Percentiles rank a stretch among this genome's conserved stretches.
phyloP scores from a whole-genome alignment of 2,797 vertebrate genomes.

The Micromesistius poutassou region DNA sequence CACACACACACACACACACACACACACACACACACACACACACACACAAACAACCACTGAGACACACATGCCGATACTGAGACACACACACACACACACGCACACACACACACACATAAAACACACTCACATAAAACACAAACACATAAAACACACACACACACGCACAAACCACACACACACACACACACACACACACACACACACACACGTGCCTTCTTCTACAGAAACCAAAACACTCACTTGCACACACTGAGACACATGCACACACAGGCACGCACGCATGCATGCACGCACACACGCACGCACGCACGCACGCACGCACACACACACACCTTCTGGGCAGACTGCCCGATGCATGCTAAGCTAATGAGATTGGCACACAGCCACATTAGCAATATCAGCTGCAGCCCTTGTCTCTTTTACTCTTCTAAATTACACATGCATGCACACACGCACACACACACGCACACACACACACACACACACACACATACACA shows the following conservation, averaged over 20 bases:
- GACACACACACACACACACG: constrained; percentile 1
- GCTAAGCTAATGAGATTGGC: constrained; percentile 75
- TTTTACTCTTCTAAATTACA: constrained; percentile 26
- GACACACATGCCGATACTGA: no score
- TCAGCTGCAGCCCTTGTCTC: constrained; percentile 55
- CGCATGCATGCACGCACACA: no score
- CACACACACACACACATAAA: constrained; percentile 24
- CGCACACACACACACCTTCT: constrained; percentile 20
- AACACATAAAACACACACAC: constrained; percentile 30
- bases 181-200: constrained; percentile 12
- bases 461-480: constrained; percentile 26
- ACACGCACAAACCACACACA: constrained; percentile 12
- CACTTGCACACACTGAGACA: no score
- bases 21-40: constrained; percentile 23
- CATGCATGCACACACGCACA: constrained; percentile 12
- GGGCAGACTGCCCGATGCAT: constrained; percentile 66
- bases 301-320: no score
- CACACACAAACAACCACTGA: constrained; percentile 13
- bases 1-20: neutral
- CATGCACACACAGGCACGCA: no score
- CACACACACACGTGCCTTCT: constrained; percentile 24
- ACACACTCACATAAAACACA: constrained; percentile 31
- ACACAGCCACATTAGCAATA: constrained; percentile 60
- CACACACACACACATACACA: constrained; percentile 11
- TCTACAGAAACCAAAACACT: no score